Evolutionary conservation across 2,797 vertebrate species (phyloP).

Genomic region (Cuculus canorus): DNA sequence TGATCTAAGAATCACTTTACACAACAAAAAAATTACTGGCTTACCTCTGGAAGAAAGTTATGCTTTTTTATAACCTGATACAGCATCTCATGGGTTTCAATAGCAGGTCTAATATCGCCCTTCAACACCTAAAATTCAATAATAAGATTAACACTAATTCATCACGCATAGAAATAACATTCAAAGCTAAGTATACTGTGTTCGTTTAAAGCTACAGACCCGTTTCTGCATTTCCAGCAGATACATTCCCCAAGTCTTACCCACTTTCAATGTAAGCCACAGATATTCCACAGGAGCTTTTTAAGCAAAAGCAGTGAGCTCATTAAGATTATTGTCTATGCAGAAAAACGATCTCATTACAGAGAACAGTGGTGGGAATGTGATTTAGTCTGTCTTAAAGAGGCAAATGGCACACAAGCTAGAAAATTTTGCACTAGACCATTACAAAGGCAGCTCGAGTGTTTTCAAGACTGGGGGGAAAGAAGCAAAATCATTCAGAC

Average conservation of each 20-base stretch:
- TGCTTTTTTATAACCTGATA: slow-evolving; percentile 99
- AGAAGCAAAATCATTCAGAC: not conserved
- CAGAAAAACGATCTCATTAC: not conserved
- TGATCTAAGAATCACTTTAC: not conserved
- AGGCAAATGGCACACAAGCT: not conserved
- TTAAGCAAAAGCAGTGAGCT: not conserved
- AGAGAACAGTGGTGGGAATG: not conserved
- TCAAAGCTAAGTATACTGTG: not conserved
- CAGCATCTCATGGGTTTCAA: slow-evolving; percentile 99
- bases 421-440: not conserved
- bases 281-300: not conserved
- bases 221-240: not conserved
- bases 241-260: not conserved
- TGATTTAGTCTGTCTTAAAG: not conserved
- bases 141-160: not conserved
- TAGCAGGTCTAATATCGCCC: slow-evolving; percentile 96
- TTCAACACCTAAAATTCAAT: slow-evolving; percentile 88
- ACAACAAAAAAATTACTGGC: not conserved
- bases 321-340: not conserved
- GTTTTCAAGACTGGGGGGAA: not conserved
- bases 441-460: not conserved
- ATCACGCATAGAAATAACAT: not conserved
- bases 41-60: slow-evolving; percentile 98
- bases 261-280: not conserved
- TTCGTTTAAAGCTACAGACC: not conserved